Evolutionary conservation across 2,113 vertebrate genomes (phyloP).

Genomic region (Calidris pugnax): DNA sequence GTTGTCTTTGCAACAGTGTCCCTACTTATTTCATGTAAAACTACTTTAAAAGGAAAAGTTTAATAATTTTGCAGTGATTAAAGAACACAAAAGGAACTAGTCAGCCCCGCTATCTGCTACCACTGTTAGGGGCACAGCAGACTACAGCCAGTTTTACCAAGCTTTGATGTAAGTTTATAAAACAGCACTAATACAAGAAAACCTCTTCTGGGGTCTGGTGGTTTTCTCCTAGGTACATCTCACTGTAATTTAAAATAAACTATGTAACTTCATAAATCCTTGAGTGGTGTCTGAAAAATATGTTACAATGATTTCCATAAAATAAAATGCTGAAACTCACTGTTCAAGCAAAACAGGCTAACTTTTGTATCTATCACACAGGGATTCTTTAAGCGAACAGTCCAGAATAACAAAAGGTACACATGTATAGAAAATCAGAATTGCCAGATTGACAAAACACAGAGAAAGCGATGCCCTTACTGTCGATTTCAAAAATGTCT

Average conservation of each 20-base stretch:
- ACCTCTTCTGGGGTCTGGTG: background rate
- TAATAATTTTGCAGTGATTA: background rate
- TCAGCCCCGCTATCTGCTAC: background rate
- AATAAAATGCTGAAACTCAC: background rate
- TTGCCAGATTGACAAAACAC: slow-evolving; percentile 99
- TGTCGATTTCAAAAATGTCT: slow-evolving; percentile 99
- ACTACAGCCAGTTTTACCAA: background rate
- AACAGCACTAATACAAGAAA: background rate
- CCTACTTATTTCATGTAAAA: background rate
- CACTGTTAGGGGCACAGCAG: background rate
- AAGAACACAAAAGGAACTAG: background rate
- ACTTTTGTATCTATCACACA: slow-evolving; percentile 77
- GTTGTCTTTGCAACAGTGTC: background rate
- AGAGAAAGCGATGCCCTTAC: slow-evolving; percentile 97
- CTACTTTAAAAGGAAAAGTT: background rate
- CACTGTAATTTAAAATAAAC: slow-evolving; percentile 34
- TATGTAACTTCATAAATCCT: background rate
- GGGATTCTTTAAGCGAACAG: slow-evolving; percentile 99
- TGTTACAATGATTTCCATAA: slow-evolving; percentile 20
- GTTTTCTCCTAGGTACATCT: background rate
- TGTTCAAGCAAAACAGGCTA: background rate
- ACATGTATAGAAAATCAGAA: slow-evolving; percentile 99
- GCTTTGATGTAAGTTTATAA: slow-evolving; percentile 5
- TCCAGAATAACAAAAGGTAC: slow-evolving; percentile 99
- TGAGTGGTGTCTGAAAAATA: background rate